Percentiles rank a stretch among this genome's conserved stretches.
These are phyloP conservation scores for Gymnocephalus cernua DNA, from an alignment of 2,113 vertebrate species.

Conservation along the genomic window DNA sequence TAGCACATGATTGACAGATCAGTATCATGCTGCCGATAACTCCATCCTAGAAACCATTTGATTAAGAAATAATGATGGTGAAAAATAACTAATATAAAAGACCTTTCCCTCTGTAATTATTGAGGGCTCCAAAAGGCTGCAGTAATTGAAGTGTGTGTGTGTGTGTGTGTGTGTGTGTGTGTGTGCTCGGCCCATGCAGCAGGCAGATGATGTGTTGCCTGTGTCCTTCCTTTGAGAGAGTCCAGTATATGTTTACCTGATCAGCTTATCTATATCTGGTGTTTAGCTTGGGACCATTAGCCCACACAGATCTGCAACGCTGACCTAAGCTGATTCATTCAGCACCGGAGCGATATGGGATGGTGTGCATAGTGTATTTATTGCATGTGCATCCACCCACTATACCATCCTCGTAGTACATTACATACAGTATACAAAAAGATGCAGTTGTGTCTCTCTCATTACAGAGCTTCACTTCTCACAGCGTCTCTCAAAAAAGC, in stretches of 20 bases:
- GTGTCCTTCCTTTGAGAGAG: background rate
- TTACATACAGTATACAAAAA: background rate
- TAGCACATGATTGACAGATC: conserved; percentile 4
- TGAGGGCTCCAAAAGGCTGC: background rate
- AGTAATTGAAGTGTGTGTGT: no score
- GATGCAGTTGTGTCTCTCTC: conserved; percentile 38
- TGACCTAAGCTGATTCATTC: conserved; percentile 34
- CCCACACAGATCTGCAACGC: conserved; percentile 8
- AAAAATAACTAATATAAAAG: conserved; percentile 3
- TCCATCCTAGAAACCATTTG: conserved; percentile 11
- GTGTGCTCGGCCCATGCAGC: background rate
- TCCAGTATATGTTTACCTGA: conserved; percentile 1
- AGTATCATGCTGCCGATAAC: background rate
- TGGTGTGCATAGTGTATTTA: background rate
- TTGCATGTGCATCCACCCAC: background rate
- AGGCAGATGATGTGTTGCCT: background rate
- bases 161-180: no score
- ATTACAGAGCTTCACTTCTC: conserved; percentile 47
- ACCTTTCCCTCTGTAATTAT: conserved; percentile 23
- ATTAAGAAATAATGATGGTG: conserved; percentile 28
- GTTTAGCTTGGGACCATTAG: background rate
- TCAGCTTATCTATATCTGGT: conserved; percentile 8
- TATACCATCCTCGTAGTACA: background rate
- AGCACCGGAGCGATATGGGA: conserved; percentile 12
- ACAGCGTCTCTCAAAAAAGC: conserved; percentile 25